Percentiles rank a stretch among this genome's conserved stretches.
Conservation (phyloP, 2,888 invertebrate genomes). For the Rotaria socialis region DNA sequence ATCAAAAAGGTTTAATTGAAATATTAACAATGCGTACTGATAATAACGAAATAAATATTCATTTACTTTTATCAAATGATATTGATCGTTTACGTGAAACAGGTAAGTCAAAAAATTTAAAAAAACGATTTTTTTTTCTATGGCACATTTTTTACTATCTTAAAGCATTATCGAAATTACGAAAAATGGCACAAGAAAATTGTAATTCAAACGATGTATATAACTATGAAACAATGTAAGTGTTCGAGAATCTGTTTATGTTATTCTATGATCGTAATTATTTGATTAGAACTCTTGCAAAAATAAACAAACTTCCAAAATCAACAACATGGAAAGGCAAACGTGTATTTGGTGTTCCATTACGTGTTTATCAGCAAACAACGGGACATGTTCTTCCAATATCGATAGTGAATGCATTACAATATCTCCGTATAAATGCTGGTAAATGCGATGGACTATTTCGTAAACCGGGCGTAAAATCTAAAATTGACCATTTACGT, state of each 20-base stretch:
- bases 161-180: background rate
- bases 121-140: background rate
- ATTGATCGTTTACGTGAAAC: background rate
- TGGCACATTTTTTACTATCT: background rate
- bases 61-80: conserved; percentile 36
- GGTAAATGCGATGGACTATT: conserved; percentile 22
- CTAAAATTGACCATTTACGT: conserved; percentile 10
- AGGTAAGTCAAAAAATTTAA: background rate
- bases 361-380: conserved; percentile 30
- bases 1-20: background rate
- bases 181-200: background rate
- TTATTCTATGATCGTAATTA: background rate
- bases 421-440: background rate
- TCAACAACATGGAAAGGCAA: conserved; percentile 19
- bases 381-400: conserved; percentile 4
- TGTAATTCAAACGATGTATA: background rate
- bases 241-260: background rate
- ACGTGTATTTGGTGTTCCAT: conserved; percentile 37
- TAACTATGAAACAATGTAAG: conserved; percentile 14
- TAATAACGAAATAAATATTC: conserved; percentile 21
- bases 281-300: background rate
- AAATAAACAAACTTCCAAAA: conserved; percentile 30
- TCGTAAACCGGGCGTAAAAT: conserved; percentile 37
- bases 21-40: background rate
- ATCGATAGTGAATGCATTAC: background rate